Conservation (phyloP, 2,797 vertebrate genomes). For the Galago senegalensis region DNA sequence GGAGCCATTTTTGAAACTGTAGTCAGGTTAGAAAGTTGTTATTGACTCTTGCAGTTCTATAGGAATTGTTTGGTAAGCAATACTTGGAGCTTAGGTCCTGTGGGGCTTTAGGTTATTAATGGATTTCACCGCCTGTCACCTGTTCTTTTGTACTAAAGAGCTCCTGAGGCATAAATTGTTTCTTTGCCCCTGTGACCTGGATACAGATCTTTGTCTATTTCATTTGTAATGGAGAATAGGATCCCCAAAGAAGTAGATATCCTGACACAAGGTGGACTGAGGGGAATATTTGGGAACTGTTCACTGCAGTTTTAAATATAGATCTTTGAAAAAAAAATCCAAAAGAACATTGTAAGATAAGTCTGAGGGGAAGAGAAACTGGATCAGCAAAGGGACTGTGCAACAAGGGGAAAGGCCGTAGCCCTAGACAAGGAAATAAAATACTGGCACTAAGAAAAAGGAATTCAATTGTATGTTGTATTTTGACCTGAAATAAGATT, state of each 20-base stretch:
- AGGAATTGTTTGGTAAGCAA: conserved; percentile 60
- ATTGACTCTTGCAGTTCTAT: conserved; percentile 20
- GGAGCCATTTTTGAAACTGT: neutral
- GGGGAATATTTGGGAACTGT: neutral
- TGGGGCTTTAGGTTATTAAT: conserved; percentile 29
- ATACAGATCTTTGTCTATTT: conserved; percentile 44
- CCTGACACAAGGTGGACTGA: neutral
- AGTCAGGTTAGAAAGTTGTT: neutral
- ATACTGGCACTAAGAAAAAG: neutral
- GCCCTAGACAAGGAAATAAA: neutral
- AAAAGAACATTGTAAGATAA: neutral
- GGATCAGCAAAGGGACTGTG: too few relatives aligned
- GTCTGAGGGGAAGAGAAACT: neutral
- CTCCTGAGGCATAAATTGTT: neutral
- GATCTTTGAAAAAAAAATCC: neutral
- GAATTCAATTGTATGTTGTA: neutral
- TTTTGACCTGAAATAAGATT: neutral
- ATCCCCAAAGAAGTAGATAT: neutral
- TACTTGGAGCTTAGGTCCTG: neutral
- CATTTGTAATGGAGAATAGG: neutral
- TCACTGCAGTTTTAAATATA: conserved; percentile 53
- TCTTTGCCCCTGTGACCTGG: neutral
- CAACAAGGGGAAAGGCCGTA: neutral
- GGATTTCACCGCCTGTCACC: neutral
- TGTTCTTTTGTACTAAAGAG: conserved; percentile 31